phyloP scores from a whole-genome alignment of 2,888 invertebrate genomes.

The Labia minor region DNA sequence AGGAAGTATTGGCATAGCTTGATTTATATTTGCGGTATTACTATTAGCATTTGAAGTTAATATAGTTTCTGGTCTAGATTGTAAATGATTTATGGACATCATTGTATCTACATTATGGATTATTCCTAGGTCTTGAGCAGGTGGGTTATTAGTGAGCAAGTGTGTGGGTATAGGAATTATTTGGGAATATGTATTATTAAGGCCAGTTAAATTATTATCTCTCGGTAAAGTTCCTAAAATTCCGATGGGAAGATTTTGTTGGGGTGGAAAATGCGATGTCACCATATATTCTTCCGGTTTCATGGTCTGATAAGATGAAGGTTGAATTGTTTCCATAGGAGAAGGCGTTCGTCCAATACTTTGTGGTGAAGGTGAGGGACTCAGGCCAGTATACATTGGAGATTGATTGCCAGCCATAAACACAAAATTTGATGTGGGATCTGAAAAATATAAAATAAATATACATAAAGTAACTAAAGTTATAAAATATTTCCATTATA shows the following conservation, averaged over 20 bases:
- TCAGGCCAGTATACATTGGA: constrained; percentile 27
- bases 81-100: neutral
- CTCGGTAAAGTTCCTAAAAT: neutral
- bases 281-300: neutral
- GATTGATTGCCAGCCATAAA: constrained; percentile 27
- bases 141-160: no score
- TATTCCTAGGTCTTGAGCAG: neutral
- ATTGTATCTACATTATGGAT: neutral
- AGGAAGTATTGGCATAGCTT: neutral
- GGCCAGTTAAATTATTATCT: neutral
- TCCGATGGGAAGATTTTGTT: neutral
- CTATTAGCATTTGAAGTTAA: constrained; percentile 21
- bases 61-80: neutral
- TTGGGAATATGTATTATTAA: neutral
- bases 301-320: neutral
- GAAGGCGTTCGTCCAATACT: constrained; percentile 24
- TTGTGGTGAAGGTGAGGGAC: constrained; percentile 22
- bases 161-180: neutral
- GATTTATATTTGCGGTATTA: constrained; percentile 26
- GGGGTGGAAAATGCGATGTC: constrained; percentile 16
- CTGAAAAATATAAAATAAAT: no score
- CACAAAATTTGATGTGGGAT: constrained; percentile 32
- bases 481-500: no score
- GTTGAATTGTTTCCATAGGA: constrained; percentile 18
- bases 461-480: constrained; percentile 18